A percentile compares a stretch with the other conserved stretches of the same genome.
phyloP scores from a whole-genome alignment of 2,797 vertebrate genomes.

The Acanthopagrus latus region DNA sequence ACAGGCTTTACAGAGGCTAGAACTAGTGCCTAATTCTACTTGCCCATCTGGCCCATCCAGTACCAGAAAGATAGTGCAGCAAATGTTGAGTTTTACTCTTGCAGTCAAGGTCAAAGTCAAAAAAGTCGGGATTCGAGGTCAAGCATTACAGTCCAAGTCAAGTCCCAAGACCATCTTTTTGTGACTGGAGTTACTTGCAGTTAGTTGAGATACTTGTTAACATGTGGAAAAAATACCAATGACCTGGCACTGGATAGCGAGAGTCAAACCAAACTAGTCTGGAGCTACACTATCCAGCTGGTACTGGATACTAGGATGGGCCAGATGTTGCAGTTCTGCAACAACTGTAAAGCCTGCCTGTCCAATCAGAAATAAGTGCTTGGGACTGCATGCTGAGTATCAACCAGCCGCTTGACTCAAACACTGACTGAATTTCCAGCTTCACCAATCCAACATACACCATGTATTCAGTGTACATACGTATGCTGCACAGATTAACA shows the following conservation, averaged over 20 bases:
- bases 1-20: no score
- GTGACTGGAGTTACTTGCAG: not conserved
- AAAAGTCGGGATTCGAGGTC: no score
- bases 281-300: not conserved
- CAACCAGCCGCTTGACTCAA: slow-evolving; percentile 14
- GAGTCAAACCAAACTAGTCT: not conserved
- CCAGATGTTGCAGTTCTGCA: slow-evolving; percentile 41
- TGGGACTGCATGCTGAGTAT: slow-evolving; percentile 22
- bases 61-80: no score
- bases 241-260: not conserved
- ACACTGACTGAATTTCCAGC: not conserved
- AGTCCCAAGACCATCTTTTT: no score
- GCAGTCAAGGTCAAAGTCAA: no score
- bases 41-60: no score
- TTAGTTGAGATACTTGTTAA: not conserved
- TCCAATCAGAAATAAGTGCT: slow-evolving; percentile 21
- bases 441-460: not conserved
- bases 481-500: slow-evolving; percentile 1
- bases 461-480: not conserved
- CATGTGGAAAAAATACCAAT: not conserved
- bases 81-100: no score
- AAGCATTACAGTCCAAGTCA: no score
- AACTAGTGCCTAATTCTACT: no score
- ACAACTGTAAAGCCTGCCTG: slow-evolving; percentile 22
- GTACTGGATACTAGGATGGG: not conserved